These are phyloP conservation scores for Paramacrobiotus metropolitanus DNA, from an alignment of 1,140 invertebrate species.

Conservation along the genomic window DNA sequence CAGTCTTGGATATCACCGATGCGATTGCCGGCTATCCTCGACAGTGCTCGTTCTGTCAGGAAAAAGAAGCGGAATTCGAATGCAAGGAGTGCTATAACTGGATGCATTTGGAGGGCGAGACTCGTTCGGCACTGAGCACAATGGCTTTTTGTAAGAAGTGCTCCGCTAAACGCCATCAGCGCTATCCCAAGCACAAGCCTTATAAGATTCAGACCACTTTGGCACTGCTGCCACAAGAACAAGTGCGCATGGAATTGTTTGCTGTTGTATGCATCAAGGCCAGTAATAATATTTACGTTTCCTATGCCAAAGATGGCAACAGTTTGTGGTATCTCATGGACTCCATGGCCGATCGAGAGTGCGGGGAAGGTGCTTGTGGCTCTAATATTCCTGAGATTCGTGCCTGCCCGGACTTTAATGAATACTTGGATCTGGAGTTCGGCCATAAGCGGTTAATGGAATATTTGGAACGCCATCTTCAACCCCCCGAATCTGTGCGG, in stretches of 20 bases:
- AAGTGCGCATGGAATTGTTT: slow-evolving; percentile 74
- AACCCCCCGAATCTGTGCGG: slow-evolving; percentile 58
- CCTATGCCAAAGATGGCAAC: slow-evolving; percentile 81
- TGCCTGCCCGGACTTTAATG: slow-evolving; percentile 47
- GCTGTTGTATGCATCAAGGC: slow-evolving; percentile 94
- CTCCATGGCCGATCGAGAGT: slow-evolving; percentile 93
- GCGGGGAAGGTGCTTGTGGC: slow-evolving; percentile 68
- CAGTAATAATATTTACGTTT: slow-evolving; percentile 89
- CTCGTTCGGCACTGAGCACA: slow-evolving; percentile 16
- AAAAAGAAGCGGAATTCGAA: slow-evolving; percentile 58
- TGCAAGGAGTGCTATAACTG: slow-evolving; percentile 58
- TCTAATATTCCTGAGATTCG: slow-evolving; percentile 87
- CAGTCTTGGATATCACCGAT: slow-evolving; percentile 79
- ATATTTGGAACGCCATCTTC: slow-evolving; percentile 43
- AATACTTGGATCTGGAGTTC: slow-evolving; percentile 55
- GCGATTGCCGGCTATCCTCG: slow-evolving; percentile 76
- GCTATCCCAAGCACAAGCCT: slow-evolving; percentile 39
- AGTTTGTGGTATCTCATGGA: slow-evolving; percentile 95
- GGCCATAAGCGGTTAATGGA: slow-evolving; percentile 33
- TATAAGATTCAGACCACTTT: slow-evolving; percentile 30
- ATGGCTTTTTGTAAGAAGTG: slow-evolving; percentile 56
- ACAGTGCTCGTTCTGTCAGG: slow-evolving; percentile 63
- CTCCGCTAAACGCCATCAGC: slow-evolving; percentile 45
- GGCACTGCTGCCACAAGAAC: slow-evolving; percentile 9
- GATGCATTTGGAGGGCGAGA: slow-evolving; percentile 25